Base-by-base conservation (phyloP, 1,140 invertebrate genomes). In the Pseudomyrmex cubaensis region DNA sequence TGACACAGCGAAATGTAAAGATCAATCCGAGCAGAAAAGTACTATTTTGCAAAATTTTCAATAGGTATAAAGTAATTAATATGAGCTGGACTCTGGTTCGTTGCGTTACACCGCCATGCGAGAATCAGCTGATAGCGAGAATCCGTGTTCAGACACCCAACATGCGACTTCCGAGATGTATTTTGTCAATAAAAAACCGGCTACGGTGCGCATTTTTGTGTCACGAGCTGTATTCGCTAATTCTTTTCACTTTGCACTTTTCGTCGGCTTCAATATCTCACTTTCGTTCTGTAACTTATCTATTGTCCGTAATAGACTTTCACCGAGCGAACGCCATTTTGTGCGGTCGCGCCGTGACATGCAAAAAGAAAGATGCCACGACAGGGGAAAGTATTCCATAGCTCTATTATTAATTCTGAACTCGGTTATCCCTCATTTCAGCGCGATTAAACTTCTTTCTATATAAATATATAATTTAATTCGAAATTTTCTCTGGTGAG, bases 311-410 rank as follows among this genome's bases (percentile, higher is more conserved):
- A 9, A 35, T 17, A 12, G 62, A 70, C 69, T 50, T 78, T 82
- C 57, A 44, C 44, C 46, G 2, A 13, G 56, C 44, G 56, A 35
- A 70, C n/a, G 56, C 13, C 76, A 80, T 72, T 74, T 73, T 73
- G 22, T 13, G 46, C n/a, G 2, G 20, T 59, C 12, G 56, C 9
- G 22, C 20, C 25, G 20, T 22, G 9, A 56, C 46, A 17, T 5
- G 17, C 13, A 9, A 20, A 66, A 67, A 46, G 12, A 12, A 66
- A 35, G n/a, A 22, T 10, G 15, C 4, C 74, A 15, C 20, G 15
- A 62, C 4, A 20, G 2, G n/a, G 12, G 0, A 74, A 22, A 61
- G 15, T 48, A n/a, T 61, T n/a, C 59, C 59, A 13, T 15, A 20
- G 57, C 20, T 59, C 5, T 15, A 15, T 3, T 46, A 44, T 52